Percentiles rank a stretch among this genome's conserved stretches.
Conservation (phyloP, 2,888 invertebrate species). For the Odontomyia ornata region DNA sequence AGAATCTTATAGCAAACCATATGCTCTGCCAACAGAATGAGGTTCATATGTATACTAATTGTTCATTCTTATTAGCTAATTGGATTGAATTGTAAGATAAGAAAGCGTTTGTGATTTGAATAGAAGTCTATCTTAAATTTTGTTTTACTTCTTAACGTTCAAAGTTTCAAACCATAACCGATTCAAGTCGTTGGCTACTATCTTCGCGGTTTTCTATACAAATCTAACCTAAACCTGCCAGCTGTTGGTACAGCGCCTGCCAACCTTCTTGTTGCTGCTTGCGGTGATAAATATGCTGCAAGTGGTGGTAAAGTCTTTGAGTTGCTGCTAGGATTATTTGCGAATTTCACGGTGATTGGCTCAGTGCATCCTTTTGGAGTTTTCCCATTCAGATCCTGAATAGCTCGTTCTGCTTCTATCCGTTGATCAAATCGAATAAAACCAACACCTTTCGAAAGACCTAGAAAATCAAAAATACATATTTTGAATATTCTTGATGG, state of each 20-base stretch:
- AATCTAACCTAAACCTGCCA: slow-evolving; percentile 80
- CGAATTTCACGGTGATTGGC: slow-evolving; percentile 93
- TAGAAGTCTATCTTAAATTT: too few relatives aligned
- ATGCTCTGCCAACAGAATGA: too few relatives aligned
- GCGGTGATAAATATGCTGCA: slow-evolving; percentile 85
- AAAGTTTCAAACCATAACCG: too few relatives aligned
- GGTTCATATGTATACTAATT: too few relatives aligned
- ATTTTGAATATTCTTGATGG: not conserved
- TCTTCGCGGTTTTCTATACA: slow-evolving; percentile 16
- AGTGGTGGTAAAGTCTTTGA: slow-evolving; percentile 85
- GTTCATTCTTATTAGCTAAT: too few relatives aligned
- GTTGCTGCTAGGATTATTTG: slow-evolving; percentile 90
- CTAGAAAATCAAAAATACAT: slow-evolving; percentile 64
- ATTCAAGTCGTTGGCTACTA: too few relatives aligned
- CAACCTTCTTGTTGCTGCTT: slow-evolving; percentile 81
- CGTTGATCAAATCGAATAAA: slow-evolving; percentile 94
- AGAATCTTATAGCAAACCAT: too few relatives aligned
- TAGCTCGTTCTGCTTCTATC: slow-evolving; percentile 89
- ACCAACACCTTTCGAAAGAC: slow-evolving; percentile 92
- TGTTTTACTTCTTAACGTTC: too few relatives aligned
- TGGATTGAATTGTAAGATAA: too few relatives aligned
- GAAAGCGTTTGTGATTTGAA: too few relatives aligned
- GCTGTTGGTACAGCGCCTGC: slow-evolving; percentile 76
- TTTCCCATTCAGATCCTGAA: slow-evolving; percentile 89
- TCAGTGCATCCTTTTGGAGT: slow-evolving; percentile 88